These are phyloP conservation scores for Acromyrmex heyeri DNA, from an alignment of 1,140 invertebrate species.

Conservation along the genomic window DNA sequence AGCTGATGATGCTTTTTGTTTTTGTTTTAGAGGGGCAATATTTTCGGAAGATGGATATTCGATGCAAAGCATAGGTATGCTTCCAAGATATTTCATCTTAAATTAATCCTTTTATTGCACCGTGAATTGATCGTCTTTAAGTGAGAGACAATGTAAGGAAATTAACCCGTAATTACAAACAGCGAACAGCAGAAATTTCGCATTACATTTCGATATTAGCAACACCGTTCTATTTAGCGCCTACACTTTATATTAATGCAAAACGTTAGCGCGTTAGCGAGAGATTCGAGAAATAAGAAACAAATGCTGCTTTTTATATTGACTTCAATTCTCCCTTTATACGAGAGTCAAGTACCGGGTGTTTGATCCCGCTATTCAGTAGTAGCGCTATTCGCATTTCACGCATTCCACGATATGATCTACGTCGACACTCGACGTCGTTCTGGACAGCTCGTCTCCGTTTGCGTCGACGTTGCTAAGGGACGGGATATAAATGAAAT, in stretches of 20 bases:
- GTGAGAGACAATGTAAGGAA: conserved; percentile 10
- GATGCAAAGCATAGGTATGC: conserved; percentile 71
- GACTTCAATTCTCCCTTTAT: conserved; percentile 44
- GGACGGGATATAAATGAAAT: conserved; percentile 12
- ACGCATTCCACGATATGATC: conserved; percentile 39
- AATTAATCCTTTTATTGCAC: conserved; percentile 4
- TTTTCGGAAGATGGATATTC: conserved; percentile 70
- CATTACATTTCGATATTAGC: not conserved
- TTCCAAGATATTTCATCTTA: conserved; percentile 18
- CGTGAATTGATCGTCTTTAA: conserved; percentile 30
- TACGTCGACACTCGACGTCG: conserved; percentile 17
- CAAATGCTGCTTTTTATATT: conserved; percentile 12
- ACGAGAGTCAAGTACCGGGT: conserved; percentile 24
- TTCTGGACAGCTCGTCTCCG: not conserved
- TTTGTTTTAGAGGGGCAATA: conserved; percentile 64
- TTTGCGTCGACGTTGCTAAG: not conserved
- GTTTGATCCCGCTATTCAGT: conserved; percentile 30
- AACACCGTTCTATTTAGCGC: not conserved
- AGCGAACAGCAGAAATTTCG: conserved; percentile 17
- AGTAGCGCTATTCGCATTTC: conserved; percentile 31
- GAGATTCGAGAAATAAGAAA: conserved; percentile 30
- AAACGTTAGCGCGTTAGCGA: not conserved
- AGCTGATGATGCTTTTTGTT: conserved; percentile 17
- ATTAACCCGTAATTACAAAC: conserved; percentile 2
- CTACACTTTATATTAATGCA: not conserved